Conservation (phyloP, 2,888 invertebrate genomes). For the Dichetophora obliterata region DNA sequence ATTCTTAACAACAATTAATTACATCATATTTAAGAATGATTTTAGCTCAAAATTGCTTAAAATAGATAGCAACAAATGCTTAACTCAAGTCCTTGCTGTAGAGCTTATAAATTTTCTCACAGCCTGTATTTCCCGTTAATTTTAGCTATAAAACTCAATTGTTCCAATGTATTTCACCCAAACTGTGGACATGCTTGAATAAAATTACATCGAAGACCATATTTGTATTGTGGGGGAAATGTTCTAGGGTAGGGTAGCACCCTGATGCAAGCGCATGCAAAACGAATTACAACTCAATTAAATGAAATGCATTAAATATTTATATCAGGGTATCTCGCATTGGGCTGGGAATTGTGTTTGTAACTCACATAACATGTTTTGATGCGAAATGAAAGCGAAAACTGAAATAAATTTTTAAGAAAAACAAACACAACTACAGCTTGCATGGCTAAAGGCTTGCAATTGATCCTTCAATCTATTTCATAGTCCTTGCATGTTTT, state of each 20-base stretch:
- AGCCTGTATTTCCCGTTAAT: background rate
- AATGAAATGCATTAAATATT: background rate
- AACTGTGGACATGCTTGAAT: constrained; percentile 8
- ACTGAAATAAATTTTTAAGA: too few relatives aligned
- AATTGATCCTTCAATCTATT: too few relatives aligned
- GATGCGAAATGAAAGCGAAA: too few relatives aligned
- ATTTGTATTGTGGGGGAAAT: background rate
- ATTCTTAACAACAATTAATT: too few relatives aligned
- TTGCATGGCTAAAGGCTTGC: too few relatives aligned
- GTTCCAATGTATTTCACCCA: background rate
- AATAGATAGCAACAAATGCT: too few relatives aligned
- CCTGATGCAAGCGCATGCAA: background rate
- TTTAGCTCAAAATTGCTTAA: too few relatives aligned
- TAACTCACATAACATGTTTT: background rate
- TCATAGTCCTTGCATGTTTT: too few relatives aligned
- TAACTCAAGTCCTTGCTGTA: too few relatives aligned
- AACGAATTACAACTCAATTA: constrained; percentile 32
- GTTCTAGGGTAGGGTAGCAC: background rate
- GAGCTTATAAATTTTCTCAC: background rate
- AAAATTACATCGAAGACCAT: background rate
- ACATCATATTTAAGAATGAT: too few relatives aligned
- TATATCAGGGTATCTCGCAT: background rate
- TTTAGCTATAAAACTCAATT: background rate
- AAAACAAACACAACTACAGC: too few relatives aligned
- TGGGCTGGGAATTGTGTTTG: background rate